Evolutionary conservation across 2,888 invertebrate species (phyloP), one percentile per base, ranked within the genome.

Genomic region (Rhogogaster chlorosoma): DNA sequence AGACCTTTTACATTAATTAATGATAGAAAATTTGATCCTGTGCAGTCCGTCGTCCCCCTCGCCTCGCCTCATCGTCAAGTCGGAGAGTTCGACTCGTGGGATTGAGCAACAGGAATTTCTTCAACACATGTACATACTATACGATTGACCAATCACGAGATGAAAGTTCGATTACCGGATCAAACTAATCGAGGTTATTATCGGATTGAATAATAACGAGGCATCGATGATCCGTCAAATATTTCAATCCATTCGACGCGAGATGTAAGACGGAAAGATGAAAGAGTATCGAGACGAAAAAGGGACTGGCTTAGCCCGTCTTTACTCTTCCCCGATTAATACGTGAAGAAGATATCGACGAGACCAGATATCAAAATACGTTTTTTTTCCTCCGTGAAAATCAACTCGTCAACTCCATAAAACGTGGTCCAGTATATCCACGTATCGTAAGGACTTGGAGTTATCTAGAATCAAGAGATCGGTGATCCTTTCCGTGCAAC

Each of bases 171-270:
- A 85, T 85, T 83, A 83, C 53, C 82, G 85, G 85, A 85, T 85
- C 61, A 67, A 78, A 84, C 84, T 84, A 84, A 84, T 84, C 78
- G 84, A 84, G 61, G 70, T 67, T 45, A 70, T 67, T 84, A 84
- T 84, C 82, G 85, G 85, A 85, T 85, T 71, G 82, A 85, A 85
- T 83, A 83, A 71, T 85, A 83, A 83, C 67, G 85, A 85, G 64
- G 36, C 57, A 38, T 42, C 78, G 78, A 61, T 84, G 78, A 84
- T 84, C 84, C 84, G 84, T 84, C 78, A 78, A 84, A 78, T 78
- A 78, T 78, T 84, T 61, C 32, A 84, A 53, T 53, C 53, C 53
- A 53, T n/a, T 3, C 70, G 12, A 29, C 26, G n/a, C 18, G 77
- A 26, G 26, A 78, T 5, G 49, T 36, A 2, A 36, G 77, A 78